Evolutionary conservation across 2,888 invertebrate species (phyloP).

Genomic region (Dilophus febrilis): DNA sequence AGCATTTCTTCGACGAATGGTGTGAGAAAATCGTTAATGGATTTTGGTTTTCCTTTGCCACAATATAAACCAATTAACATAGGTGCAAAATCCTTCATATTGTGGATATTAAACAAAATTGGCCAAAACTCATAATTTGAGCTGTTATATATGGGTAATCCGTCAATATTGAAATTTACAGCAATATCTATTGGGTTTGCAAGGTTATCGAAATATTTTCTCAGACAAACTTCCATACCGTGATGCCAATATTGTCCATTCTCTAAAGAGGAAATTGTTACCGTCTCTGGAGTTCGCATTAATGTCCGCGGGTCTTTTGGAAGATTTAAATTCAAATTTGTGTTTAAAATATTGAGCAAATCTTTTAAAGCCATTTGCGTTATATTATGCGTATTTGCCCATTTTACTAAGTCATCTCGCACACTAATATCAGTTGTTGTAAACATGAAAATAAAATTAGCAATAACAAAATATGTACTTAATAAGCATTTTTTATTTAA

Average conservation of each 20-base stretch:
- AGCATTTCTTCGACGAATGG: neutral
- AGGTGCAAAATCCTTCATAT: neutral
- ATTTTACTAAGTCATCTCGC: too few species aligned
- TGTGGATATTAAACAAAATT: too few species aligned
- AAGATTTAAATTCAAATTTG: neutral
- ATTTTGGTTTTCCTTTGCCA: neutral
- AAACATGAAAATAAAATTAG: too few species aligned
- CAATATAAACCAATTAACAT: neutral
- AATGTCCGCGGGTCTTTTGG: slow-evolving; percentile 1
- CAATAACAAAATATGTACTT: too few species aligned
- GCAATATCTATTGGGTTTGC: neutral
- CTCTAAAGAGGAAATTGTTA: neutral
- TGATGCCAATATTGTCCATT: neutral
- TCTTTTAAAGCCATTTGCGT: neutral
- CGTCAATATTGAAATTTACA: neutral
- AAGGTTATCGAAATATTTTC: too few species aligned
- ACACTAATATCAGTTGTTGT: too few species aligned
- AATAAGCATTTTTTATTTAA: too few species aligned
- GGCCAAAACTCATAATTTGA: neutral
- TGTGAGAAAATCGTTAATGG: neutral
- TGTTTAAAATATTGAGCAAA: neutral
- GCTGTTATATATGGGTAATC: neutral
- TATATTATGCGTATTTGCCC: neutral
- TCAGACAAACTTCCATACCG: neutral
- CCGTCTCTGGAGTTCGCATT: neutral